These are phyloP conservation scores for Drosophila cognata DNA, from an alignment of 2,888 invertebrate genomes.

Conservation along the genomic window DNA sequence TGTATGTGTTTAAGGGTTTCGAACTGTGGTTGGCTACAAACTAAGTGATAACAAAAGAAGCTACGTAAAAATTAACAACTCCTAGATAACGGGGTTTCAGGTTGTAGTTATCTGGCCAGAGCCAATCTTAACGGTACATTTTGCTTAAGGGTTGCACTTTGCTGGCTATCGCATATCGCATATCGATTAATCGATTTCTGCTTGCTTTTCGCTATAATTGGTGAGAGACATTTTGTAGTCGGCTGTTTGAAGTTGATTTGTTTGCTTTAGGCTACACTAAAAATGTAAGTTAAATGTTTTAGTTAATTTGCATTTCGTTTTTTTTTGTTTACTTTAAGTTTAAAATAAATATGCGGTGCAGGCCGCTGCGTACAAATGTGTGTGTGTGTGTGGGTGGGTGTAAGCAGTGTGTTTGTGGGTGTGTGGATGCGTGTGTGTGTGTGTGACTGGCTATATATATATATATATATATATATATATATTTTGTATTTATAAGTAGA, in stretches of 20 bases:
- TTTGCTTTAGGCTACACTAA: conserved; percentile 51
- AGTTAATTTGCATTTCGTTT: conserved; percentile 45
- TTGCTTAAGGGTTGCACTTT: conserved; percentile 26
- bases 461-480: conserved; percentile 23
- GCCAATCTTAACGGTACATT: conserved; percentile 9
- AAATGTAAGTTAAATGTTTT: conserved; percentile 49
- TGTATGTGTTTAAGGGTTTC: conserved; percentile 3
- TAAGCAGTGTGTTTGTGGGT: conserved; percentile 34
- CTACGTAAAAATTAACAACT: conserved; percentile 49
- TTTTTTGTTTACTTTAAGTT: conserved; percentile 47
- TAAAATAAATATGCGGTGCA: conserved; percentile 74
- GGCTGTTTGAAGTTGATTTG: conserved; percentile 16
- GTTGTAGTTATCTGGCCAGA: conserved; percentile 12
- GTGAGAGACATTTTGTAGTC: conserved; percentile 22
- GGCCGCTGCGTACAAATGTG: conserved; percentile 57
- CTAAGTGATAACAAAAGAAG: conserved; percentile 57
- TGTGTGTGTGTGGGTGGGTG: conserved; percentile 17
- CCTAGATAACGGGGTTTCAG: conserved; percentile 25
- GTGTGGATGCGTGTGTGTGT: conserved; percentile 27
- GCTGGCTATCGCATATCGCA: conserved; percentile 7
- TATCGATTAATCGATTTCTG: conserved; percentile 26
- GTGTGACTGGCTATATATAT: conserved; percentile 33
- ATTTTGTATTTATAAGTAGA: conserved; percentile 47
- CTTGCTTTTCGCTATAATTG: conserved; percentile 1
- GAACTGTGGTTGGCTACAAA: conserved; percentile 27